Conservation (phyloP, 2,888 invertebrate genomes). For the Ctenicera cuprea region DNA sequence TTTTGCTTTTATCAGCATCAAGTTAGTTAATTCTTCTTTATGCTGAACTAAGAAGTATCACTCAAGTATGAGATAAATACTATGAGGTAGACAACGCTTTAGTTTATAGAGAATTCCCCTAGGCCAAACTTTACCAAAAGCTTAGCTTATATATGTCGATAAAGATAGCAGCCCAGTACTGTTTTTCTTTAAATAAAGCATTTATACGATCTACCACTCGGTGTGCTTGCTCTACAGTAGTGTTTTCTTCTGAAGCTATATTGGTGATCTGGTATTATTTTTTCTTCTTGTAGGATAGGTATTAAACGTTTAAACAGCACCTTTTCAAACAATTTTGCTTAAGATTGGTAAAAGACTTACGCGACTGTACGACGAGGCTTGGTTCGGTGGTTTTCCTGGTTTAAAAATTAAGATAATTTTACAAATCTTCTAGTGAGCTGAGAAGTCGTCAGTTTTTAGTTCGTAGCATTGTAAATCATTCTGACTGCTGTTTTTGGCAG, state of each 20-base stretch:
- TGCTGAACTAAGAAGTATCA: conserved; percentile 19
- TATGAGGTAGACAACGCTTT: background rate
- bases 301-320: background rate
- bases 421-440: no score
- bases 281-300: background rate
- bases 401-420: background rate
- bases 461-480: background rate
- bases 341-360: no score
- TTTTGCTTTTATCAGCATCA: conserved; percentile 8
- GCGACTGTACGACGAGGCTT: background rate
- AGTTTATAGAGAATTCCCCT: background rate
- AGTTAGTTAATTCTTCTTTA: background rate
- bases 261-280: background rate
- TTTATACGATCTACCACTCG: no score
- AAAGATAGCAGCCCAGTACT: conserved; percentile 7
- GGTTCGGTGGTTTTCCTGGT: background rate
- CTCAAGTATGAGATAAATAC: background rate
- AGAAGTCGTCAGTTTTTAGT: no score
- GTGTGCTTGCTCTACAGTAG: no score
- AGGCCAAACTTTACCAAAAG: background rate
- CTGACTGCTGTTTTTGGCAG: background rate
- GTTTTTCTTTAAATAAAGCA: background rate
- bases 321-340: no score
- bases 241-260: no score
- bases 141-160: conserved; percentile 5